phyloP scores from a whole-genome alignment of 2,888 invertebrate species.

The Drosophila meridiana region DNA sequence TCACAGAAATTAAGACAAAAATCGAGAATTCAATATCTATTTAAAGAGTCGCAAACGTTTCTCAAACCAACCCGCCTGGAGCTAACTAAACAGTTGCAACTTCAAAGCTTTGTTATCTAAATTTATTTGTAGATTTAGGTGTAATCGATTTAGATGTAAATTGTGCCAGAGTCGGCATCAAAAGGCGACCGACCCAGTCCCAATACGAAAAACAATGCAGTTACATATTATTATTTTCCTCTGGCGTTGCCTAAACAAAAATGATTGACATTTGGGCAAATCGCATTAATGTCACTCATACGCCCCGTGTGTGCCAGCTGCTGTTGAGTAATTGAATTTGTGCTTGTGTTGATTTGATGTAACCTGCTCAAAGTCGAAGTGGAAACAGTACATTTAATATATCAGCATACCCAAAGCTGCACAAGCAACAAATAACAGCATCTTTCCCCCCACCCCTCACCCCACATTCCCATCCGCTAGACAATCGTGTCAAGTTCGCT shows the following conservation, averaged over 20 bases:
- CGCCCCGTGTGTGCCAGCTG: conserved; percentile 29
- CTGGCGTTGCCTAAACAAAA: conserved; percentile 44
- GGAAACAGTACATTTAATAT: conserved; percentile 54
- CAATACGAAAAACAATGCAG: conserved; percentile 30
- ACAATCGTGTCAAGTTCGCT: conserved; percentile 34
- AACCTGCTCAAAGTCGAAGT: conserved; percentile 43
- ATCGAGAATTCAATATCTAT: no score
- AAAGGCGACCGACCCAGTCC: conserved; percentile 32
- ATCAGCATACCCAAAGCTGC: conserved; percentile 24
- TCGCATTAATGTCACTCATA: conserved; percentile 82
- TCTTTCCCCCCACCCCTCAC: background rate
- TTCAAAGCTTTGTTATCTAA: background rate
- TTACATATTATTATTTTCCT: conserved; percentile 31
- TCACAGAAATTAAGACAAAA: no score
- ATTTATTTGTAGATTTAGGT: conserved; percentile 63
- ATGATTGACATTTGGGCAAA: conserved; percentile 81
- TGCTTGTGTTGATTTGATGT: conserved; percentile 77
- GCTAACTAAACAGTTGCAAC: conserved; percentile 21
- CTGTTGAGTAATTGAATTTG: conserved; percentile 78
- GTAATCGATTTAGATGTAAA: conserved; percentile 76
- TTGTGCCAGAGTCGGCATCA: conserved; percentile 54
- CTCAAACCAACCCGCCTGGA: background rate
- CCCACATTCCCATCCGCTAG: background rate
- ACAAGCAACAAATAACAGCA: conserved; percentile 22
- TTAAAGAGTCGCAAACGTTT: background rate